Evolutionary conservation across 2,797 vertebrate genomes (phyloP), one percentile per base, ranked within the genome.

Genomic region (Calcarius lapponicus): DNA sequence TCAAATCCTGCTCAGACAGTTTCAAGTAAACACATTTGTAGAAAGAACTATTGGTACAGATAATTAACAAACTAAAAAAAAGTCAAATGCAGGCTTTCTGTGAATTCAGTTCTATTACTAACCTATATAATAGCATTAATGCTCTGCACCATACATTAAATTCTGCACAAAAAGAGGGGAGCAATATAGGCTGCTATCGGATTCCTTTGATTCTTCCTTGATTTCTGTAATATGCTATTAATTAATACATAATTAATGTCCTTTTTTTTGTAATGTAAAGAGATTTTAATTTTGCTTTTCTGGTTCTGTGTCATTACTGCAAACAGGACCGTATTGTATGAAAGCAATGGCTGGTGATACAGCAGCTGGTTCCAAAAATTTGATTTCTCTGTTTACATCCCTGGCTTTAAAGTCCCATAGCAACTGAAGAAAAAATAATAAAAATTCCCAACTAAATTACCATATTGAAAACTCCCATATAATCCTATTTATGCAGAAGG

Each of bases 401-500:
- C 89, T 94, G 83, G 62, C 40, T 95, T 96, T 96, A 93, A 95
- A 93, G 83, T 97, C 79, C 94, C 95, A 92, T 76, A 91, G 93
- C 94, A 97, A 97, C 90, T 93, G 88, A 86, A 93, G n/a, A 48
- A 92, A 94, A 88, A 87, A 94, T n/a, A 78, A 87, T 75, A 96
- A 96, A 90, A 93, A 54, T 56, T 20, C 53, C 29, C 80, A 94
- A 87, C 66, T 90, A 90, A 95, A 94, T 94, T 96, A 96, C 72
- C 36, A 70, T 91, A 90, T 86, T 95, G 88, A 96, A 97, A 96
- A 96, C 88, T 96, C 96, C 65, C 79, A 95, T 42, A 78, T 93
- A 96, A 95, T 96, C 94, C 91, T 90, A 90, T 90, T 97, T 97
- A 96, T 92, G 86, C 88, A 96, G 85, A 76, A 64, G 88, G 28